phyloP scores from a whole-genome alignment of 2,113 vertebrate genomes.

The Cyphomyrus discorhynchus region DNA sequence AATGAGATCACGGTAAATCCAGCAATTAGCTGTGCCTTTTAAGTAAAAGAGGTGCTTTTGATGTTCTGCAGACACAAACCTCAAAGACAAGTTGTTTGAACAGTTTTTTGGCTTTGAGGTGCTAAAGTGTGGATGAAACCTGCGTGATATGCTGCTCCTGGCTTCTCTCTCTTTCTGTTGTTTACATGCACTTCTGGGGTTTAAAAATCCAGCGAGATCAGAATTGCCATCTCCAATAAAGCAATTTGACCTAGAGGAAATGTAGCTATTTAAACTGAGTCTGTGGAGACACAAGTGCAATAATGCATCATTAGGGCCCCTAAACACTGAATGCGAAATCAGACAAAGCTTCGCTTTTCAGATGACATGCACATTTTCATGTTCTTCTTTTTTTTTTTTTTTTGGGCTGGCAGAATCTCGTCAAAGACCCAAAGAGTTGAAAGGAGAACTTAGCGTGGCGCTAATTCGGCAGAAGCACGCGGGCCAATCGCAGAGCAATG shows the following conservation, averaged over 20 bases:
- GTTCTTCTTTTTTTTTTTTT: not conserved
- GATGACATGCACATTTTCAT: not conserved
- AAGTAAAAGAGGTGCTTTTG: not conserved
- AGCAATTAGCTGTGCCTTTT: not conserved
- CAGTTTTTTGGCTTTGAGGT: not conserved
- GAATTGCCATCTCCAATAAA: constrained; percentile 8
- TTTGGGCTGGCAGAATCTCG: not conserved
- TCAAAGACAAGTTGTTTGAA: constrained; percentile 6
- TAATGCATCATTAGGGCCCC: not conserved
- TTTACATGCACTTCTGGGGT: not conserved
- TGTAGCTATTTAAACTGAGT: not conserved
- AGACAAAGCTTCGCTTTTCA: not conserved
- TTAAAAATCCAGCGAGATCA: not conserved
- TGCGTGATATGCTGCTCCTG: not conserved
- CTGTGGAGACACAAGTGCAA: not conserved
- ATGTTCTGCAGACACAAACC: constrained; percentile 1
- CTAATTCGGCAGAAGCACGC: not conserved
- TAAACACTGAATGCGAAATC: constrained; percentile 1
- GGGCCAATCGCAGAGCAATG: not conserved
- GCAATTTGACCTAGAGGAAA: not conserved
- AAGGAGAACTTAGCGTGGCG: not conserved
- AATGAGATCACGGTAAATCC: not conserved
- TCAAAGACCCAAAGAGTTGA: not conserved
- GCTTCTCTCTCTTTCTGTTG: not conserved
- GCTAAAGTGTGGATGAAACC: not conserved